Percentiles rank a stretch among this genome's conserved stretches.
phyloP scores from a whole-genome alignment of 1,140 invertebrate species.

The Calliopsis andreniformis region DNA sequence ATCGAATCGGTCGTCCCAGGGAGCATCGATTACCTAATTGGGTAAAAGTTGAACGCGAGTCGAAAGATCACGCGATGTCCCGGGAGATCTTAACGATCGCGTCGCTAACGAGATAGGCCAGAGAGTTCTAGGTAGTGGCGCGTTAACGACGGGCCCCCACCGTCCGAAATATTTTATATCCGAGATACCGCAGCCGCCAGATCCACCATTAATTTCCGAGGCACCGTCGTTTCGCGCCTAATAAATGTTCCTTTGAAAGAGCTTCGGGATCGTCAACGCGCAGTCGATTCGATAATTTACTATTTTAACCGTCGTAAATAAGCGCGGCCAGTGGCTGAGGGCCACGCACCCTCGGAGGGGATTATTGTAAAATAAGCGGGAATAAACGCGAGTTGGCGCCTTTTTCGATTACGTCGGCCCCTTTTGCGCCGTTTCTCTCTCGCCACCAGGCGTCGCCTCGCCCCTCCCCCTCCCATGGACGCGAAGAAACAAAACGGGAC shows the following conservation, averaged over 20 bases:
- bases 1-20: conserved; percentile 28
- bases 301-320: conserved; percentile 59
- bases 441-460: neutral
- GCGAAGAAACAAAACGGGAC: conserved; percentile 10
- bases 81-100: conserved; percentile 67
- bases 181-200: conserved; percentile 38
- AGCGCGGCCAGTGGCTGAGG: conserved; percentile 13
- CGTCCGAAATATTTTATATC: conserved; percentile 69
- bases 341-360: neutral
- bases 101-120: conserved; percentile 70
- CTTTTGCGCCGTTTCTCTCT: neutral
- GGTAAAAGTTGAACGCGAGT: conserved; percentile 63
- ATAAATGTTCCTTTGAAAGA: conserved; percentile 62
- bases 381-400: conserved; percentile 7
- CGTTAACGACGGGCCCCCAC: conserved; percentile 60
- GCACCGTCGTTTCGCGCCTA: conserved; percentile 64
- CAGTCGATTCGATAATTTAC: conserved; percentile 72
- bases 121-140: conserved; percentile 64
- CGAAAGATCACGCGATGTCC: conserved; percentile 57
- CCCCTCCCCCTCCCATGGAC: neutral
- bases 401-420: neutral
- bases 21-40: conserved; percentile 70
- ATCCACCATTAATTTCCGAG: conserved; percentile 67
- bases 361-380: conserved; percentile 35
- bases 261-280: conserved; percentile 45